A percentile compares a stretch with the other conserved stretches of the same genome.
Conservation (phyloP, 2,113 vertebrate species). For the Aleadryas rufinucha region DNA sequence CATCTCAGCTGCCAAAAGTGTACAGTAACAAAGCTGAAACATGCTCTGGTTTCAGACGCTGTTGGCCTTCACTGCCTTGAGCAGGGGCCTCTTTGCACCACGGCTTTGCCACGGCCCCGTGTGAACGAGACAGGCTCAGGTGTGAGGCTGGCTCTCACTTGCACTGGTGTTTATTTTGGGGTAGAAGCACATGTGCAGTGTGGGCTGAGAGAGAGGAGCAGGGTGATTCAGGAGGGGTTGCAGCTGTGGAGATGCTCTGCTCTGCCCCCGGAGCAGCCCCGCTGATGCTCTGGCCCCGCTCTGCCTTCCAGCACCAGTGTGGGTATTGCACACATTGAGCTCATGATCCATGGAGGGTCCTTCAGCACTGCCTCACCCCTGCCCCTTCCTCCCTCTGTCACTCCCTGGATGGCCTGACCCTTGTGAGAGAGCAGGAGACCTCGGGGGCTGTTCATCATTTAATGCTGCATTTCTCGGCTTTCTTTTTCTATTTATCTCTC, state of each 20-base stretch:
- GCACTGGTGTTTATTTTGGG: background rate
- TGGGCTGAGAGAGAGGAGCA: background rate
- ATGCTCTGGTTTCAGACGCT: background rate
- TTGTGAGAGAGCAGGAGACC: background rate
- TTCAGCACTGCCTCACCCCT: background rate
- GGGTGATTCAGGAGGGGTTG: background rate
- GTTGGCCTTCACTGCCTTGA: fast-evolving
- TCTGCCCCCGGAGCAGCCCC: fast-evolving
- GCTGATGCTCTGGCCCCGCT: background rate
- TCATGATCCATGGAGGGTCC: background rate
- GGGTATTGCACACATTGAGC: background rate
- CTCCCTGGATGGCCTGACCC: background rate
- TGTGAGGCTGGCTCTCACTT: fast-evolving
- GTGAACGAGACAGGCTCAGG: background rate
- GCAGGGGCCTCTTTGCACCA: background rate
- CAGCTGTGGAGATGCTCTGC: fast-evolving
- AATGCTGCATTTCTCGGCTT: background rate
- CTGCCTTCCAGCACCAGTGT: background rate
- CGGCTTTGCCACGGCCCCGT: background rate
- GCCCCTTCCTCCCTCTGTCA: background rate
- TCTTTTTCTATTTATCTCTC: background rate
- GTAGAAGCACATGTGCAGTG: background rate
- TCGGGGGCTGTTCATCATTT: background rate
- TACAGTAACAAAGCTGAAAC: background rate
- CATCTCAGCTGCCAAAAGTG: background rate